Base-by-base conservation (phyloP, 2,888 invertebrate genomes). In the Epirrhoe tristata region DNA sequence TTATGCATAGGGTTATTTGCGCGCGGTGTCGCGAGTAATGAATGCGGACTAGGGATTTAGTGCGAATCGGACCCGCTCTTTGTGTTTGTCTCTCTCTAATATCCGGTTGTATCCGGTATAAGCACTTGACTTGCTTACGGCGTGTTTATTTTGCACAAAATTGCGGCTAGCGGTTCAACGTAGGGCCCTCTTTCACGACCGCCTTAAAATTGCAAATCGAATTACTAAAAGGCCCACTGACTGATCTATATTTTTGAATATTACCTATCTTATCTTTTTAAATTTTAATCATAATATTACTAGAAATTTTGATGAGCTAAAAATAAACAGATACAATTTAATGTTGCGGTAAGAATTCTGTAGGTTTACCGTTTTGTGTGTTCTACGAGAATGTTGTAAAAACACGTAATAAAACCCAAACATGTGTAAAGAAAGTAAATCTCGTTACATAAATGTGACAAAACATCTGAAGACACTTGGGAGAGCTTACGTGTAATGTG, bases 1-100 rank as follows among this genome's bases (percentile, higher is more conserved):
- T 76, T 81, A 81, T 82, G 78, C 78, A 81, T 79, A 71, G 74
- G 72, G 73, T 80, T 81, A 81, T 82, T 79, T 79, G 77, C 77
- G 69, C 74, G 74, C 72, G 71, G 74, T 76, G 79, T 77, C 75
- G 69, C 69, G 66, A 66, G 73, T 80, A 74, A 81, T 82, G 76
- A 77, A 77, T 77, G 74, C 75, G 72, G 72, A 70, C 60, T 61
- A 52, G 52, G 71, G 70, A 70, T 72, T 74, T 67, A 66, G 69
- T 67, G 68, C 72, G 66, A 53, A 60, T 57, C 50, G 52, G 43
- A 59, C 39, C 36, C 63, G 58, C 36, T 36, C 59, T 58, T 43
- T 59, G 55, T 65, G 53, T 60, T 1, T 56, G 52, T 63, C 59
- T 60, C 60, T 14, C 48, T 63, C 59, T 34, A 36, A 63, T 63